Percentiles rank a stretch among this genome's conserved stretches.
Conservation (phyloP, 2,888 invertebrate genomes). For the Tetragonula carbonaria region DNA sequence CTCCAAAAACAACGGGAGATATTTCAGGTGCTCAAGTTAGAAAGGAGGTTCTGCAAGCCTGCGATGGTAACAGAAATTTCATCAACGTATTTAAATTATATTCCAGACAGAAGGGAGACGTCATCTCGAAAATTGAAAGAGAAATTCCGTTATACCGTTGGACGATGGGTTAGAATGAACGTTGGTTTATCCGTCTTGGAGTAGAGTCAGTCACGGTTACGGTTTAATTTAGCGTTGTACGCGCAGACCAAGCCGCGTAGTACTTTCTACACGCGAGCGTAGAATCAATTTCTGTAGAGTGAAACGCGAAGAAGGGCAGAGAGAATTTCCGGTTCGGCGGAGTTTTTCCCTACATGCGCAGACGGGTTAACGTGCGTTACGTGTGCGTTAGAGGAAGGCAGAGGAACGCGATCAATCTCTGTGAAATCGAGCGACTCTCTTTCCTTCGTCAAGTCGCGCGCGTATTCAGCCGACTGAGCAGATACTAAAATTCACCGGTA, state of each 20-base stretch:
- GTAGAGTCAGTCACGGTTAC: background rate
- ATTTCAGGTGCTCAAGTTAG: too few relatives aligned
- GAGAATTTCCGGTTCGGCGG: background rate
- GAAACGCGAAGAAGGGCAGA: background rate
- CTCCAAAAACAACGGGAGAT: too few relatives aligned
- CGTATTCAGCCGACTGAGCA: constrained; percentile 44
- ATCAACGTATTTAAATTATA: background rate
- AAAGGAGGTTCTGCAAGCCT: too few relatives aligned
- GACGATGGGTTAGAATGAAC: background rate
- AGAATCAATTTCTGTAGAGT: background rate
- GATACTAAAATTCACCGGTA: constrained; percentile 48
- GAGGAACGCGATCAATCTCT: constrained; percentile 18
- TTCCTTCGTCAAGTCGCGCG: constrained; percentile 42
- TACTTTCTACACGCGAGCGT: background rate
- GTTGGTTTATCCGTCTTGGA: background rate
- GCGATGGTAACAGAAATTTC: background rate
- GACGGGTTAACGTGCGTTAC: background rate
- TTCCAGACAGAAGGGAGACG: background rate
- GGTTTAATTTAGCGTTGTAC: background rate
- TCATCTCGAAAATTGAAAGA: background rate
- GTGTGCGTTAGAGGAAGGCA: background rate
- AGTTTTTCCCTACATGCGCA: background rate
- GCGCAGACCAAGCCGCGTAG: background rate
- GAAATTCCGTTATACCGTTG: background rate
- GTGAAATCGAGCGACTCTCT: constrained; percentile 20